phyloP scores from a whole-genome alignment of 2,888 invertebrate species.

The Lamellibrachia columna region DNA sequence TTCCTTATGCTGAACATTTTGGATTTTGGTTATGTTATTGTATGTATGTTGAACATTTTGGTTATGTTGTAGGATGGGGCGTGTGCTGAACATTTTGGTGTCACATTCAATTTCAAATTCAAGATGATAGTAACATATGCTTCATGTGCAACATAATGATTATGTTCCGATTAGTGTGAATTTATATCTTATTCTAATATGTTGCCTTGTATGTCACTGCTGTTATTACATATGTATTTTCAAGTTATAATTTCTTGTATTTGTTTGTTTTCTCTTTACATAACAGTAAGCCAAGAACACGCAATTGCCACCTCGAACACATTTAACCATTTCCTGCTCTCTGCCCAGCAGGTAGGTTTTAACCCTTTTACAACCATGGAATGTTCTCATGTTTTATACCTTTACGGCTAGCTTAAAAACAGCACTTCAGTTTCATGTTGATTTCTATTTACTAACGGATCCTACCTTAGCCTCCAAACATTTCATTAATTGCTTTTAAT shows the following conservation, averaged over 20 bases:
- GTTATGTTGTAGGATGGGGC: neutral
- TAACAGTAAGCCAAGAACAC: constrained; percentile 85
- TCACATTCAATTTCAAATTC: neutral
- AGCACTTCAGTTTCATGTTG: too few relatives aligned
- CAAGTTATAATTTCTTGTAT: neutral
- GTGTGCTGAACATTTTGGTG: neutral
- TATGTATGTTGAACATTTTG: neutral
- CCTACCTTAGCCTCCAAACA: too few relatives aligned
- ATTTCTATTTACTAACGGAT: too few relatives aligned
- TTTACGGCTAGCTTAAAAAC: neutral
- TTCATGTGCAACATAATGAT: neutral
- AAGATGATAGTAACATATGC: neutral
- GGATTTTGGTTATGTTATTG: neutral
- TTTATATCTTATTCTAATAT: constrained; percentile 13
- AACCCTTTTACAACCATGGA: neutral
- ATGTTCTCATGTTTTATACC: neutral
- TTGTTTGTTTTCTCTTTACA: constrained; percentile 9
- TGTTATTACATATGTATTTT: neutral
- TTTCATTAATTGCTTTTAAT: too few relatives aligned
- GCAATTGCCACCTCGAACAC: constrained; percentile 81
- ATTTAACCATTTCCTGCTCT: constrained; percentile 86
- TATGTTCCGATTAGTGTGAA: neutral
- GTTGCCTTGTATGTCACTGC: neutral
- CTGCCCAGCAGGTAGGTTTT: constrained; percentile 78
- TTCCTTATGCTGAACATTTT: neutral